Conservation (phyloP, 2,888 invertebrate genomes). For the Amiota communis region DNA sequence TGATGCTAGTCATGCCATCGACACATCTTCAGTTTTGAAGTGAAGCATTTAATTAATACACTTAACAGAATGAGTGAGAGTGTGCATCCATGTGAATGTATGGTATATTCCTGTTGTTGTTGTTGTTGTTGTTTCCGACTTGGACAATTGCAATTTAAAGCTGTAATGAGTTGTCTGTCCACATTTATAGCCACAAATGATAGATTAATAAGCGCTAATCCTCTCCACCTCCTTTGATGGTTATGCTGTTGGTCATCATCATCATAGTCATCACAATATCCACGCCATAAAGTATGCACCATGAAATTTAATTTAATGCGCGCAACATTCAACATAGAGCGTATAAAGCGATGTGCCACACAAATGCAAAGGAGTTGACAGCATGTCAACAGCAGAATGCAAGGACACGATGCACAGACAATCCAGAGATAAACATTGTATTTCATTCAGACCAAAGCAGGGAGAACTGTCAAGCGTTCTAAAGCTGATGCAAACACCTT, state of each 20-base stretch:
- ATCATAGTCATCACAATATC: not conserved
- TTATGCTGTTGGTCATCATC: not conserved
- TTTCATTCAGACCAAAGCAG: not conserved
- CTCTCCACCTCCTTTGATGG: not conserved
- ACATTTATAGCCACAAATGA: conserved; percentile 36
- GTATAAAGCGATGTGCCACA: not conserved
- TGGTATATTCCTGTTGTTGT: no score
- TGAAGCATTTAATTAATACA: conserved; percentile 35
- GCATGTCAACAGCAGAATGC: conserved; percentile 4
- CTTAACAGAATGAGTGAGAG: no score
- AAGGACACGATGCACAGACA: not conserved
- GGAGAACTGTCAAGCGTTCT: conserved; percentile 3
- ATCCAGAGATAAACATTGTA: not conserved
- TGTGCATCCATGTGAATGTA: no score
- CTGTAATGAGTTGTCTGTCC: no score
- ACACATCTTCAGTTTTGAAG: conserved; percentile 63
- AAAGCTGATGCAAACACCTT: conserved; percentile 12
- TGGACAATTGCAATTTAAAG: no score
- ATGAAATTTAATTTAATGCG: conserved; percentile 12
- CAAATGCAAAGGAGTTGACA: conserved; percentile 4
- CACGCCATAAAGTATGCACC: not conserved
- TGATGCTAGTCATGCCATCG: conserved; percentile 63
- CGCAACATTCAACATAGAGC: not conserved
- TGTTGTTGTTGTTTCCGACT: no score
- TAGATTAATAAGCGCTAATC: conserved; percentile 1